Evolutionary conservation across 1,140 invertebrate genomes (phyloP).

Genomic region (Papilio xuthus): DNA sequence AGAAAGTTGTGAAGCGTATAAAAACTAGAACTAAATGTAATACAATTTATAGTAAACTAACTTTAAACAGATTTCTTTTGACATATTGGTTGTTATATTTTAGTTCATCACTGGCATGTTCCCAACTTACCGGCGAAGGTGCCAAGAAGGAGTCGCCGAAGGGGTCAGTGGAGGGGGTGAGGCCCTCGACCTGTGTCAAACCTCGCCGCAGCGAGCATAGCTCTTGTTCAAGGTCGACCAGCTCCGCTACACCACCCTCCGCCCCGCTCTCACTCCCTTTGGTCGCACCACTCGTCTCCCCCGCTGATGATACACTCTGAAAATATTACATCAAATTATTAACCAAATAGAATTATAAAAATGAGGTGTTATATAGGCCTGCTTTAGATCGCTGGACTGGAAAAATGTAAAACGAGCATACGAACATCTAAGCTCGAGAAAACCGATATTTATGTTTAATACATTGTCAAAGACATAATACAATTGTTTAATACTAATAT

Average conservation of each 20-base stretch:
- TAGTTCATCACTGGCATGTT: background rate
- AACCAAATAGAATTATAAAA: too few species aligned
- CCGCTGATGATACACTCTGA: slow-evolving; percentile 56
- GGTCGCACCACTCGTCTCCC: slow-evolving; percentile 51
- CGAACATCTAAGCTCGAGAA: too few species aligned
- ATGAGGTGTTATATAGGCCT: too few species aligned
- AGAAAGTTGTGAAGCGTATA: background rate
- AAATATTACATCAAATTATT: slow-evolving; percentile 37
- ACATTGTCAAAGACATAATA: too few species aligned
- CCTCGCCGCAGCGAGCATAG: slow-evolving; percentile 94
- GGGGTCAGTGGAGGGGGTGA: slow-evolving; percentile 90
- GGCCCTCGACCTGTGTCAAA: slow-evolving; percentile 92
- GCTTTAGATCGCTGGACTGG: too few species aligned
- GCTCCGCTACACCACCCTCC: slow-evolving; percentile 86
- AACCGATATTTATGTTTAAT: too few species aligned
- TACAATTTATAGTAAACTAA: background rate
- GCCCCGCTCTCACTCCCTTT: slow-evolving; percentile 53
- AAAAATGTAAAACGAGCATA: too few species aligned
- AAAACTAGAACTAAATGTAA: background rate
- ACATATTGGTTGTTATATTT: background rate
- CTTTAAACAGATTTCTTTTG: background rate
- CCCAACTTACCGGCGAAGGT: slow-evolving; percentile 57
- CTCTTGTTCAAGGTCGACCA: slow-evolving; percentile 97
- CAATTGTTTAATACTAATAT: too few species aligned
- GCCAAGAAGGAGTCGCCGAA: slow-evolving; percentile 91